Conservation (phyloP, 2,113 vertebrate genomes). For the Ctenomys sociabilis region DNA sequence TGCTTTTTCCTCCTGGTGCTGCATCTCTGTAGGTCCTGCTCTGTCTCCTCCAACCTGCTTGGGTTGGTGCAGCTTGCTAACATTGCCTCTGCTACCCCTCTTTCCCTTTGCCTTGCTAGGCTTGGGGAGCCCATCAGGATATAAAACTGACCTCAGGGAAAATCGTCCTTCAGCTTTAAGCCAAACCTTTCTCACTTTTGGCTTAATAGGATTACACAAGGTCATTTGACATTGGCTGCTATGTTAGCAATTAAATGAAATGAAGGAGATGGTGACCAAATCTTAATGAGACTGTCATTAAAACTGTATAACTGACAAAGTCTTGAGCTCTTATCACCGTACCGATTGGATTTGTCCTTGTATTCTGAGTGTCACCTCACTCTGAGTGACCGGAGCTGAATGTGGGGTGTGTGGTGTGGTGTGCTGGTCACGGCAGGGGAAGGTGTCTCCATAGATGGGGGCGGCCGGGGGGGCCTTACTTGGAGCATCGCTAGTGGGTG, state of each 20-base stretch:
- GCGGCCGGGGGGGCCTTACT: background rate
- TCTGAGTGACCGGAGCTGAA: background rate
- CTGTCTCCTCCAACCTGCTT: background rate
- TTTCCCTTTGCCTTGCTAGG: background rate
- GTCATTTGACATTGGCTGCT: conserved; percentile 39
- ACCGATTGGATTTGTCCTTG: background rate
- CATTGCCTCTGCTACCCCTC: background rate
- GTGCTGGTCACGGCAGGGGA: background rate
- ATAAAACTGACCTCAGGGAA: conserved; percentile 10
- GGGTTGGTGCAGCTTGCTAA: background rate
- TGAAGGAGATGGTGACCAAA: conserved; percentile 46
- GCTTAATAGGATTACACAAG: conserved; percentile 34
- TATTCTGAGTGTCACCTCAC: background rate
- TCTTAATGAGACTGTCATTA: conserved; percentile 42
- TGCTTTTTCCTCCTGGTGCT: background rate
- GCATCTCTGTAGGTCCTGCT: background rate
- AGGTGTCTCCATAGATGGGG: background rate
- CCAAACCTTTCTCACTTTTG: conserved; percentile 40
- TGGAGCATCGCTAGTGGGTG: background rate
- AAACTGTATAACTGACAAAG: background rate
- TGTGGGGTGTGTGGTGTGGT: background rate
- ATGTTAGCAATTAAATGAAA: conserved; percentile 31
- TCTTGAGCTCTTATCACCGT: conserved; percentile 20
- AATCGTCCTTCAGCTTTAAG: conserved; percentile 9
- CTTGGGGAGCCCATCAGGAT: background rate